Conservation (phyloP, 1,140 invertebrate genomes). For the Rhynchophorus ferrugineus region DNA sequence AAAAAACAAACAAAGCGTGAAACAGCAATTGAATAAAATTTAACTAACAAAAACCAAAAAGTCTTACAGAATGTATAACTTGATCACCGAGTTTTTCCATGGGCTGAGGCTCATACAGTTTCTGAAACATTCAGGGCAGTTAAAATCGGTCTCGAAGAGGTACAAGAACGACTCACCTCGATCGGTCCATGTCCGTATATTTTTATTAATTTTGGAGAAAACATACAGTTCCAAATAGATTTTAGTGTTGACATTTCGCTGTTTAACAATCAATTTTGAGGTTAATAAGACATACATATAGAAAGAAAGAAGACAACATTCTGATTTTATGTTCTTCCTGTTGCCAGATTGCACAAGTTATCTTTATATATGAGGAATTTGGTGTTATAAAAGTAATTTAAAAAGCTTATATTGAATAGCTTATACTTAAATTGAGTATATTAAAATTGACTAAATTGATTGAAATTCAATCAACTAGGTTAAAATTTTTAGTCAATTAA, state of each 20-base stretch:
- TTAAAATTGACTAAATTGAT: too few species aligned
- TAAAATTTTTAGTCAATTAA: too few species aligned
- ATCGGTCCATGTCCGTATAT: conserved; percentile 48
- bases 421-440: too few species aligned
- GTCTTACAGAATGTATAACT: conserved; percentile 57
- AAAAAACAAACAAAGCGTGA: conserved; percentile 29
- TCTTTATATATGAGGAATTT: too few species aligned
- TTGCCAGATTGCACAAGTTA: too few species aligned
- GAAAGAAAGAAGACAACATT: too few species aligned
- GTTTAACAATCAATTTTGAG: too few species aligned
- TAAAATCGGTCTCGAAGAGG: conserved; percentile 17
- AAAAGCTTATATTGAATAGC: too few species aligned
- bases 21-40: not conserved
- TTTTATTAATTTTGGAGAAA: conserved; percentile 58
- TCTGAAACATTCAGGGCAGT: conserved; percentile 42
- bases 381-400: too few species aligned
- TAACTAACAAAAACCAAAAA: conserved; percentile 2
- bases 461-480: too few species aligned
- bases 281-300: too few species aligned
- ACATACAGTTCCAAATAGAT: conserved; percentile 46
- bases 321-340: too few species aligned
- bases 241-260: conserved; percentile 33
- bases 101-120: conserved; percentile 54
- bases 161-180: conserved; percentile 24
- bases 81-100: conserved; percentile 67